These are phyloP conservation scores for Opisthocomus hoazin DNA, from an alignment of 2,113 vertebrate species.

Conservation along the genomic window DNA sequence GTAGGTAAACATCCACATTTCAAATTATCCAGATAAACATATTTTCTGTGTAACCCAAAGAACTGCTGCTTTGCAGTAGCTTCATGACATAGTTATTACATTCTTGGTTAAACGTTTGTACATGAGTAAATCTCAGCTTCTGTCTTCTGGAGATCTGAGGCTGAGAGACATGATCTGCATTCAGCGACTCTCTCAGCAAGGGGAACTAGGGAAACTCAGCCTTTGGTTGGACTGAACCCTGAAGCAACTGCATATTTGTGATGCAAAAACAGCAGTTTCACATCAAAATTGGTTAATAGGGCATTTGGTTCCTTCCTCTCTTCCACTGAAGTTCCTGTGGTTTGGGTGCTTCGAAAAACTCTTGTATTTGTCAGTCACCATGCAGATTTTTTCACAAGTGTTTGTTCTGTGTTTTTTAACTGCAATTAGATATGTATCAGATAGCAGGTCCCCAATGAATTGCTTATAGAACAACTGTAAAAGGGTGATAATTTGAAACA, in stretches of 20 bases:
- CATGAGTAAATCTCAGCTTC: background rate
- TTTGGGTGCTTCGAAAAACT: background rate
- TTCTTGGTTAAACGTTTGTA: background rate
- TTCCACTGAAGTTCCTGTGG: background rate
- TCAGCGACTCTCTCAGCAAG: background rate
- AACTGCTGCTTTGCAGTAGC: background rate
- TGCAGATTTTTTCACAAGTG: background rate
- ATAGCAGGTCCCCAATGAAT: background rate
- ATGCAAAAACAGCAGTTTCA: background rate
- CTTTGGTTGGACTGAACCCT: background rate
- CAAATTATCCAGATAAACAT: background rate
- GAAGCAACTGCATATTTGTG: background rate
- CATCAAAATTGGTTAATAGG: background rate
- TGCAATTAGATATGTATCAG: background rate
- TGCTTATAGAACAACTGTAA: background rate
- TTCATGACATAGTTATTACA: background rate
- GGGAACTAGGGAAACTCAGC: background rate
- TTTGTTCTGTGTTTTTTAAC: background rate
- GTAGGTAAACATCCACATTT: background rate
- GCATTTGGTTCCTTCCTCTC: background rate
- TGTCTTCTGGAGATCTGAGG: background rate
- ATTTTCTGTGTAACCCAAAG: background rate
- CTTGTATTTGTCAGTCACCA: background rate
- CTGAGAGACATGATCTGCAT: background rate
- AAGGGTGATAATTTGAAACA: background rate